Conservation (phyloP, 2,797 vertebrate species). For the Cheirogaleus major region DNA sequence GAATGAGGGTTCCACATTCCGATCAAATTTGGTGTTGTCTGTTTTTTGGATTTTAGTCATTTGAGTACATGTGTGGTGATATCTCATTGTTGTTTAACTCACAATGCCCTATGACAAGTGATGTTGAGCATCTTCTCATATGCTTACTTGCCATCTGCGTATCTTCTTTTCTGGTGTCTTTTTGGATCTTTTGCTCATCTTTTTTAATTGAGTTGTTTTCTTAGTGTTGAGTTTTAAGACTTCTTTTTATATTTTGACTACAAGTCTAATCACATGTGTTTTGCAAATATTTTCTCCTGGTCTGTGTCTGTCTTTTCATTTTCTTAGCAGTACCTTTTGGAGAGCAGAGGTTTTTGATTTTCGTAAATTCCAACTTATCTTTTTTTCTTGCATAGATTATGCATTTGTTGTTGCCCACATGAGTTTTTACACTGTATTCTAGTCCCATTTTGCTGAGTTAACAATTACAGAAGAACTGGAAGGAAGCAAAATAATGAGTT, state of each 20-base stretch:
- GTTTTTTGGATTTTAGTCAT: not conserved
- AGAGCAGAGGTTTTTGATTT: not conserved
- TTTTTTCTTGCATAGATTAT: not conserved
- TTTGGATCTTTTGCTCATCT: not conserved
- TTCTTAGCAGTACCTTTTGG: not conserved
- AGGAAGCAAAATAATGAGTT: not conserved
- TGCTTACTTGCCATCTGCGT: rapidly evolving
- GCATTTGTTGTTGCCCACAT: not conserved
- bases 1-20: rapidly evolving
- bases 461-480: not conserved
- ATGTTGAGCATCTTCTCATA: rapidly evolving
- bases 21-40: rapidly evolving
- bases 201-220: not conserved
- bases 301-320: not conserved
- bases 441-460: not conserved
- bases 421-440: not conserved
- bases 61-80: rapidly evolving
- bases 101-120: rapidly evolving
- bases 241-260: not conserved
- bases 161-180: not conserved
- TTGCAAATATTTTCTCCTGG: not conserved
- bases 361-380: not conserved
- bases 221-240: not conserved
- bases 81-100: rapidly evolving
- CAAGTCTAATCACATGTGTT: too few relatives aligned